Base-by-base conservation (phyloP, 2,113 vertebrate genomes). In the Muscicapa adusta region DNA sequence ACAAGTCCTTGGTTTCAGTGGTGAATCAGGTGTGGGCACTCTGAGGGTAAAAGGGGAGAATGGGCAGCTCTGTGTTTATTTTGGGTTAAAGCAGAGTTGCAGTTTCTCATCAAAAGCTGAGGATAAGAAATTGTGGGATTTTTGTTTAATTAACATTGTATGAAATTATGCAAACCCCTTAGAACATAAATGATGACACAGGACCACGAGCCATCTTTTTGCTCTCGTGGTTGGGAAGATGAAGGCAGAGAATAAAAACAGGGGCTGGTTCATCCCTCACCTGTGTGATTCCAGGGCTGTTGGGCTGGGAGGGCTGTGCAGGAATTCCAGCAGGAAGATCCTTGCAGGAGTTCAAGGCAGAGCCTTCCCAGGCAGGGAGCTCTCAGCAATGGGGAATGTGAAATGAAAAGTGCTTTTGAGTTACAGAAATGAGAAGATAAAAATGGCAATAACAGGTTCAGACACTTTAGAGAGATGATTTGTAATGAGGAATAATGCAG, bases 401-500 rank as follows among this genome's bases (percentile, higher is more conserved):
- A 10, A 40, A 15, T 33, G 66, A 72, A 73, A 58, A 75, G 42
- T 67, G 61, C 20, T 60, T 62, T 34, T 40, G 10, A 51, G 62
- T 48, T 78, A 17, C n/a, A 36, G 25, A 50, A 79, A 38, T 10
- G 45, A 67, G 56, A 29, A 91, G 94, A 57, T 94, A 84, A 92
- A 93, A 63, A 76, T 75, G 75, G 66, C 79, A 57, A 18, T 83
- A 89, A 93, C 72, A 47, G 47, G 47, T 51, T 89, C 54, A 38
- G 12, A 70, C 34, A 14, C 51, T 50, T n/a, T 9, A 25, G 68
- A 81, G 86, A 79, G 60, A 36, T 83, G 83, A 57, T 94, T 73
- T 78, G 85, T 94, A 93, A 85, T 97, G 97, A 97, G 95, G 91
- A 98, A 96, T 97, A 66, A 97, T 54, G 34, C 63, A 72, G 16